phyloP scores from a whole-genome alignment of 2,113 vertebrate species.

The Canis aureus region DNA sequence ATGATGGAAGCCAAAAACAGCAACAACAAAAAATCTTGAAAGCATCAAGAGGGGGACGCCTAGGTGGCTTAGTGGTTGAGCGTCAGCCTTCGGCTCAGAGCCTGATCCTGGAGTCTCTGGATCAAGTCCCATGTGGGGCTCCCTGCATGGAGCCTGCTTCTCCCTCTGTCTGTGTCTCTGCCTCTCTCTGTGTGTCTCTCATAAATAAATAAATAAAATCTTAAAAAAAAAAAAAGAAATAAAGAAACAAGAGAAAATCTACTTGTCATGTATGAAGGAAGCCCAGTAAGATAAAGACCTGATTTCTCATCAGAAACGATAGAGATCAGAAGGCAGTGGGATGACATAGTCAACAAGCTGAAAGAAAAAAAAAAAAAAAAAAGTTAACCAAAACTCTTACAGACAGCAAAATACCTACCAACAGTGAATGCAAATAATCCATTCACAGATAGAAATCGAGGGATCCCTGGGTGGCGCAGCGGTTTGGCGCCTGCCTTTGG shows the following conservation, averaged over 20 bases:
- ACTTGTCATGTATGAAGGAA: not conserved
- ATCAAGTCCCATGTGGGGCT: no score
- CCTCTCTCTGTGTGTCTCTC: no score
- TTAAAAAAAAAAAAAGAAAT: no score
- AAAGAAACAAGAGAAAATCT: not conserved
- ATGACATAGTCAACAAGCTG: not conserved
- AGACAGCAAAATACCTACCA: not conserved
- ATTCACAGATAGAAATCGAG: not conserved
- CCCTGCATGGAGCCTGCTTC: no score
- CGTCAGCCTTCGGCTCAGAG: no score
- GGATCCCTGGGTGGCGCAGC: no score
- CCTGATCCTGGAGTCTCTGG: no score
- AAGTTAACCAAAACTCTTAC: not conserved
- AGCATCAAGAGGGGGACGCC: not conserved
- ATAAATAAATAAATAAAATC: no score
- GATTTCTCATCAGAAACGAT: not conserved
- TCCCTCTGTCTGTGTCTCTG: no score
- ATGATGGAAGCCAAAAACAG: not conserved
- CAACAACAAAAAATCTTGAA: not conserved
- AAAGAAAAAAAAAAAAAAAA: not conserved
- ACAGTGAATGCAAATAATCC: not conserved
- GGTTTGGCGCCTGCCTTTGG: no score
- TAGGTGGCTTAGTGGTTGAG: no score
- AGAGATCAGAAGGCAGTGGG: not conserved
- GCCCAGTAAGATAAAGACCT: not conserved